Evolutionary conservation across 2,797 vertebrate genomes (phyloP).

Genomic region (Simalia tracyae): DNA sequence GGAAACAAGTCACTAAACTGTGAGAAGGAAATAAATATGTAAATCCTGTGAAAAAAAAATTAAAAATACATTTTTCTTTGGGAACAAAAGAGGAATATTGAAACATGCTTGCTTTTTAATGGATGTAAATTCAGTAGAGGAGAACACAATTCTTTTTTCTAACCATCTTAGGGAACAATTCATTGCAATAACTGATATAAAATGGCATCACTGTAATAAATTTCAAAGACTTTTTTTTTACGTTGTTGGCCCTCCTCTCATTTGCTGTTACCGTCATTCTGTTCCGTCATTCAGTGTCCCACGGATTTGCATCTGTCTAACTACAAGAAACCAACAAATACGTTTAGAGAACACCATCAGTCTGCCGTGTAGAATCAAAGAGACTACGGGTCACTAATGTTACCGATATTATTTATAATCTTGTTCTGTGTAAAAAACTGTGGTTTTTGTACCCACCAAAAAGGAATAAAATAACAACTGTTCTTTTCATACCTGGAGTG

Average conservation of each 20-base stretch:
- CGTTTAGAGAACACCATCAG: slow-evolving; percentile 78
- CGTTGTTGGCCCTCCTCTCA: slow-evolving; percentile 84
- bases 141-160: slow-evolving; percentile 95
- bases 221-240: slow-evolving; percentile 81
- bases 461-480: slow-evolving; percentile 79
- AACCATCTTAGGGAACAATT: slow-evolving; percentile 95
- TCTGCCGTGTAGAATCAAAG: slow-evolving; percentile 76
- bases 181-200: slow-evolving; percentile 99
- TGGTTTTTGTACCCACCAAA: slow-evolving; percentile 83
- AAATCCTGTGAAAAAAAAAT: slow-evolving; percentile 80
- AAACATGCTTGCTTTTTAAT: slow-evolving; percentile 97
- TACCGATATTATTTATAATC: slow-evolving; percentile 80
- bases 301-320: slow-evolving; percentile 82
- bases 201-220: slow-evolving; percentile 93
- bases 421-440: slow-evolving; percentile 79
- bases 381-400: slow-evolving; percentile 75
- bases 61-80: slow-evolving; percentile 88
- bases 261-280: slow-evolving; percentile 86
- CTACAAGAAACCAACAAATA: slow-evolving; percentile 78
- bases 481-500: slow-evolving; percentile 80
- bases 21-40: slow-evolving; percentile 84
- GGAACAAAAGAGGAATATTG: slow-evolving; percentile 83
- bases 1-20: slow-evolving; percentile 85
- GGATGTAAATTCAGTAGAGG: slow-evolving; percentile 94
- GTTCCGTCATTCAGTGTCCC: slow-evolving; percentile 78